These are phyloP conservation scores for Hipposideros armiger DNA, from an alignment of 2,113 vertebrate species.

Conservation along the genomic window DNA sequence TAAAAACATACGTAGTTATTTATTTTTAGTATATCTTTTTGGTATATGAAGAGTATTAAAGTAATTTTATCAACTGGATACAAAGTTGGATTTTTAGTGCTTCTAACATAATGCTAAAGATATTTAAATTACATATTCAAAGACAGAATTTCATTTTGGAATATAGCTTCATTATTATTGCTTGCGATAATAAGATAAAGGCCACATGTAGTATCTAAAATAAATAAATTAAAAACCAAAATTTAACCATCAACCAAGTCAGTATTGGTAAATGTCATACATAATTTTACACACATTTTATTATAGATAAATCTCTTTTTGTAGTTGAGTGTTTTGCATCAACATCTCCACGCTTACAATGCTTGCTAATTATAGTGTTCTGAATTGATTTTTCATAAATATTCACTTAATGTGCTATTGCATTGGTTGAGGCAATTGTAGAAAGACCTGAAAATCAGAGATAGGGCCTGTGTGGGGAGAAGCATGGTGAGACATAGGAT, in stretches of 20 bases:
- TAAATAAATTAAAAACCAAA: conserved; percentile 46
- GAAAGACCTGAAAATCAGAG: conserved; percentile 68
- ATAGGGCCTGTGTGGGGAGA: background rate
- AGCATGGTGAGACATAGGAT: background rate
- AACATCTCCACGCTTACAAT: conserved; percentile 9
- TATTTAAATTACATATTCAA: background rate
- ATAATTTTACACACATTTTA: conserved; percentile 43
- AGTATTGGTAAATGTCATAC: conserved; percentile 6
- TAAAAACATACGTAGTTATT: background rate
- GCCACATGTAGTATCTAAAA: background rate
- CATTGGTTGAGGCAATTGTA: conserved; percentile 70
- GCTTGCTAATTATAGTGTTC: conserved; percentile 67
- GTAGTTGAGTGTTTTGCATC: conserved; percentile 23
- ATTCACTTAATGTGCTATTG: conserved; percentile 61
- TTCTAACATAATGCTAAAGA: background rate
- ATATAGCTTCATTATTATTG: background rate
- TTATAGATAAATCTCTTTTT: conserved; percentile 43
- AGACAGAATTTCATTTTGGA: background rate
- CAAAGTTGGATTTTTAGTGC: background rate
- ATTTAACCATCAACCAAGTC: background rate
- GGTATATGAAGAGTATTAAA: background rate
- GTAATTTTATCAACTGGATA: background rate
- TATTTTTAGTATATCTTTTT: background rate
- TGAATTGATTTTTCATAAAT: conserved; percentile 77
- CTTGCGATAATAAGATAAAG: conserved; percentile 56